These are phyloP conservation scores for Caenorhabditis latens DNA, from an alignment of 1,140 invertebrate species.

Conservation along the genomic window DNA sequence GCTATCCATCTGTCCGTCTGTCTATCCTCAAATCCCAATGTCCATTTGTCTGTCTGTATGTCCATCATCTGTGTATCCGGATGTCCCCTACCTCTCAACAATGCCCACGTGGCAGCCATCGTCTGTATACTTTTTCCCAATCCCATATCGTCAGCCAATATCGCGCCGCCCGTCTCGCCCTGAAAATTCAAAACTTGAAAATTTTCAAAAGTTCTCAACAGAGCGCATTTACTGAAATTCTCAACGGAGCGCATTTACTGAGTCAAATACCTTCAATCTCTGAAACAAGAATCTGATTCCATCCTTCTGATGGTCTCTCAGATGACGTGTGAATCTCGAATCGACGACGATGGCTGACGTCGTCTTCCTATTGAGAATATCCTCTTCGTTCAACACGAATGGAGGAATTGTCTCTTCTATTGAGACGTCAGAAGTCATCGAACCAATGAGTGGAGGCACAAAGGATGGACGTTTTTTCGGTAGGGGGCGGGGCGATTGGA, in stretches of 20 bases:
- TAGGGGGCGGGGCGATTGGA: not conserved
- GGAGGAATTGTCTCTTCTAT: slow-evolving; percentile 8
- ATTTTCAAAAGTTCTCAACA: not conserved
- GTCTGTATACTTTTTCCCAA: slow-evolving; percentile 63
- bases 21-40: too few species aligned
- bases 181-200: slow-evolving; percentile 22
- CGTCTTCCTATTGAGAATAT: slow-evolving; percentile 13
- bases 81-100: slow-evolving; percentile 31
- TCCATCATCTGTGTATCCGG: too few species aligned
- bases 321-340: slow-evolving; percentile 39
- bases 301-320: slow-evolving; percentile 59
- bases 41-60: too few species aligned
- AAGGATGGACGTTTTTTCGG: not conserved
- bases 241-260: not conserved
- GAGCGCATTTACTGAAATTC: too few species aligned
- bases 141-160: slow-evolving; percentile 64
- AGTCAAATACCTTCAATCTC: slow-evolving; percentile 32
- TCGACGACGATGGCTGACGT: not conserved
- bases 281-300: slow-evolving; percentile 53
- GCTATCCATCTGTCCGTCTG: too few species aligned
- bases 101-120: slow-evolving; percentile 56
- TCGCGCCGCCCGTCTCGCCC: slow-evolving; percentile 42
- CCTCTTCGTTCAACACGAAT: slow-evolving; percentile 15
- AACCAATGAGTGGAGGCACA: slow-evolving; percentile 17
- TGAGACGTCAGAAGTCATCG: not conserved